These are phyloP conservation scores for Catocala nupta DNA, from an alignment of 2,888 invertebrate genomes.

Conservation along the genomic window DNA sequence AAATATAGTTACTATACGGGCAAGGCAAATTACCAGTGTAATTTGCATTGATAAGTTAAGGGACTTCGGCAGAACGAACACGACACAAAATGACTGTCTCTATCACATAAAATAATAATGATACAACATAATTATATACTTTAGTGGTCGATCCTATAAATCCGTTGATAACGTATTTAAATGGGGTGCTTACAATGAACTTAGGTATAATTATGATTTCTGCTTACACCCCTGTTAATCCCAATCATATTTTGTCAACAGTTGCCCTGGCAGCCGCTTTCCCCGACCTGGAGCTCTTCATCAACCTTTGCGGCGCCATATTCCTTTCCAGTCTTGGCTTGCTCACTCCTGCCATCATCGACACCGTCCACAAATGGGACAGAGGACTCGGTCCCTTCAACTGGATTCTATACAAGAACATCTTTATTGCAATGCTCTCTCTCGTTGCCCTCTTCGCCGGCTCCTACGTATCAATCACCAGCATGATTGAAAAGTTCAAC, in stretches of 20 bases:
- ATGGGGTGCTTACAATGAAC: too few relatives aligned
- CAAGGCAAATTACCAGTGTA: too few relatives aligned
- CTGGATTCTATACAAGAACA: constrained; percentile 91
- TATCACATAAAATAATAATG: too few relatives aligned
- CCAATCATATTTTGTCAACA: constrained; percentile 56
- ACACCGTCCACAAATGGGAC: constrained; percentile 90
- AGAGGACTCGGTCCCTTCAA: constrained; percentile 88
- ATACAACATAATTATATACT: too few relatives aligned
- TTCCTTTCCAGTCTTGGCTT: constrained; percentile 91
- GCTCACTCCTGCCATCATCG: constrained; percentile 91
- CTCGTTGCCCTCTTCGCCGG: constrained; percentile 77
- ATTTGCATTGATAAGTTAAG: too few relatives aligned
- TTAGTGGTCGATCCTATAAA: too few relatives aligned
- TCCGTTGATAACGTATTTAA: too few relatives aligned
- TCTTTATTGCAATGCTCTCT: constrained; percentile 75
- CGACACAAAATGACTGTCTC: too few relatives aligned
- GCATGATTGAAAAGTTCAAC: constrained; percentile 70
- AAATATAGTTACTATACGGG: too few relatives aligned
- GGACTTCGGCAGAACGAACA: too few relatives aligned
- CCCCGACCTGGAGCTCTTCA: constrained; percentile 94
- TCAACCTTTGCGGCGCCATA: constrained; percentile 94
- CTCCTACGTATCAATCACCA: constrained; percentile 73
- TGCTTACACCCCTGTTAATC: too few relatives aligned
- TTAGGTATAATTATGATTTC: too few relatives aligned
- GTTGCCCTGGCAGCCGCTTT: constrained; percentile 93